A percentile compares a stretch with the other conserved stretches of the same genome.
These are phyloP conservation scores for Lophura nycthemera DNA, from an alignment of 2,113 vertebrate genomes.

Conservation along the genomic window DNA sequence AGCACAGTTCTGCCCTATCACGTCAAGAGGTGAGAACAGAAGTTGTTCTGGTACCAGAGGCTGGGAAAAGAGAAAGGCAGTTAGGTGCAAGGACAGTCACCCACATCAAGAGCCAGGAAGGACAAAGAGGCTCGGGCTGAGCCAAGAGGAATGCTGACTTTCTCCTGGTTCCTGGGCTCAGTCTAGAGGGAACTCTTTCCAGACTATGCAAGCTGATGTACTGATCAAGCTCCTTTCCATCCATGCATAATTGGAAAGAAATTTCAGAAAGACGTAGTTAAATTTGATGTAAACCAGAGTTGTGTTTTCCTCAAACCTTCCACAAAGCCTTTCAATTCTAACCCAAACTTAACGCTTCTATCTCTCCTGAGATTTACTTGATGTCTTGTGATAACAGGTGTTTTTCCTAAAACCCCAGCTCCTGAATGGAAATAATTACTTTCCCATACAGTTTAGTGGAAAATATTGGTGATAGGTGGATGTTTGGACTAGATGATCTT, in stretches of 20 bases:
- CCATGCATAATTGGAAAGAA: neutral
- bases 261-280: neutral
- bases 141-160: neutral
- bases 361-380: neutral
- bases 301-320: slow-evolving; percentile 4
- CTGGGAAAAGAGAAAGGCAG: neutral
- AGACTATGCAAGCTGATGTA: neutral
- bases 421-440: neutral
- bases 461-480: too few relatives aligned
- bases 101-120: neutral
- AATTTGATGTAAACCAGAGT: neutral
- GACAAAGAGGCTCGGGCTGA: neutral
- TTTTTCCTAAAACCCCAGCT: slow-evolving; percentile 17
- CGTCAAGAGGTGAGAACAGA: neutral
- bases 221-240: neutral
- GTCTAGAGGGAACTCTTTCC: neutral
- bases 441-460: too few relatives aligned
- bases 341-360: neutral
- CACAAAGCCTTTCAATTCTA: slow-evolving; percentile 4
- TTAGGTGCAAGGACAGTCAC: neutral
- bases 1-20: neutral
- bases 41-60: neutral
- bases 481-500: too few relatives aligned
- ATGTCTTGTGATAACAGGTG: neutral
- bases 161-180: neutral